A percentile compares a stretch with the other conserved stretches of the same genome.
Conservation (phyloP, 2,113 vertebrate species). For the Coregonus clupeaformis region DNA sequence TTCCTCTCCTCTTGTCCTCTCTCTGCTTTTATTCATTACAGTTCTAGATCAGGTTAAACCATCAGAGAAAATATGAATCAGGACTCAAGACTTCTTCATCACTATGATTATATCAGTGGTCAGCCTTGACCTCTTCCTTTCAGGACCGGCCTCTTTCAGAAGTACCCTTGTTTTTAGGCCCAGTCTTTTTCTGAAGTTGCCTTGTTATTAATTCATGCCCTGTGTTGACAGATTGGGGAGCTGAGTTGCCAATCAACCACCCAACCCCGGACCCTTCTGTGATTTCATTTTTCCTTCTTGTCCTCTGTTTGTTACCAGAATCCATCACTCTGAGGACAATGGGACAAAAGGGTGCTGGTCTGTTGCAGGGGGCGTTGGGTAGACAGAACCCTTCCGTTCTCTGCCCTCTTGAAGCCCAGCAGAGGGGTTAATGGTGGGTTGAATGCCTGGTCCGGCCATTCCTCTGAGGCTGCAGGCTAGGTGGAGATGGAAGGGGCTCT, state of each 20-base stretch:
- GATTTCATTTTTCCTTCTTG: neutral
- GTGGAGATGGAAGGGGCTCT: slow-evolving; percentile 25
- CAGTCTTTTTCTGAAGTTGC: neutral
- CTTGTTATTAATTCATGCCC: slow-evolving; percentile 28
- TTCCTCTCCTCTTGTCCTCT: too few relatives aligned
- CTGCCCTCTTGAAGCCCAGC: slow-evolving; percentile 26
- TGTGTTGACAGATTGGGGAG: slow-evolving; percentile 45
- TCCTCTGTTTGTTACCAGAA: slow-evolving; percentile 29
- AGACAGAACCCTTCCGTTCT: slow-evolving; percentile 28
- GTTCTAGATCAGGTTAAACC: neutral
- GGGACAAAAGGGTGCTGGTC: slow-evolving; percentile 27
- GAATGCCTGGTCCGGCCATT: slow-evolving; percentile 44
- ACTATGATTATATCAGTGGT: slow-evolving; percentile 14
- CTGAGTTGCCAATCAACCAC: slow-evolving; percentile 44
- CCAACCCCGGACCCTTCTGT: neutral
- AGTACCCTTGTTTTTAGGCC: too few relatives aligned
- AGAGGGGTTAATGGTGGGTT: slow-evolving; percentile 32
- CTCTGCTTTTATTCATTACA: too few relatives aligned
- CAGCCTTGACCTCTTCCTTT: neutral
- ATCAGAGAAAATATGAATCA: neutral
- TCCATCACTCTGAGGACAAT: slow-evolving; percentile 40
- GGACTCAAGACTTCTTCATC: neutral
- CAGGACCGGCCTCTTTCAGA: neutral
- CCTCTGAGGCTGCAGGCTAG: slow-evolving; percentile 38
- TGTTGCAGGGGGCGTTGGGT: neutral